Evolutionary conservation across 2,113 vertebrate genomes (phyloP).

Genomic region (Paedocypris sp.): DNA sequence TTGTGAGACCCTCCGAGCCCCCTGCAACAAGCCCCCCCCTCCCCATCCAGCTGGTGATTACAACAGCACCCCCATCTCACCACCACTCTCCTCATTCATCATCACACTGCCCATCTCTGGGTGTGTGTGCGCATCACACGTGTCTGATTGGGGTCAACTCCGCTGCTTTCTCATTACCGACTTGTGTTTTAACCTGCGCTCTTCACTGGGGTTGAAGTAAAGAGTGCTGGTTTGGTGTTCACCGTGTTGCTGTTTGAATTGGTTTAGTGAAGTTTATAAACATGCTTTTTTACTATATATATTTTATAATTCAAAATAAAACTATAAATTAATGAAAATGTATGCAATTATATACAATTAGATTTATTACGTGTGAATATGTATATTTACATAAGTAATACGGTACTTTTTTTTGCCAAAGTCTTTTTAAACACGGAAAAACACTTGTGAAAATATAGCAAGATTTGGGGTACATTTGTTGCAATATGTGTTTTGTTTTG

Average conservation of each 20-base stretch:
- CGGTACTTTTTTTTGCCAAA: too few relatives aligned
- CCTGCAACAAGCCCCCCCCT: not conserved
- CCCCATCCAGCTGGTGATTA: conserved; percentile 47
- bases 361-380: too few relatives aligned
- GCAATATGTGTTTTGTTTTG: too few relatives aligned
- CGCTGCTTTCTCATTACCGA: conserved; percentile 41
- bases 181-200: conserved; percentile 42
- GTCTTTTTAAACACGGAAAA: too few relatives aligned
- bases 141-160: conserved; percentile 54
- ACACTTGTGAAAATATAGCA: too few relatives aligned
- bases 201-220: not conserved
- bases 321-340: too few relatives aligned
- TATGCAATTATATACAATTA: too few relatives aligned
- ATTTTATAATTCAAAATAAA: too few relatives aligned
- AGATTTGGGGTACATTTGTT: too few relatives aligned
- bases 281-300: too few relatives aligned
- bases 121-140: conserved; percentile 22
- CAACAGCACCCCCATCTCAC: conserved; percentile 37
- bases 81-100: conserved; percentile 48
- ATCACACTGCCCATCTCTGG: conserved; percentile 36
- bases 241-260: not conserved
- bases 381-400: too few relatives aligned
- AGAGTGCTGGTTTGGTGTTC: not conserved
- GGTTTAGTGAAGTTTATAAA: too few relatives aligned
- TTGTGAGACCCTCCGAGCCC: not conserved